Percentiles rank a stretch among this genome's conserved stretches.
These are phyloP conservation scores for Anas platyrhynchos DNA, from an alignment of 2,113 vertebrate species.

Conservation along the genomic window DNA sequence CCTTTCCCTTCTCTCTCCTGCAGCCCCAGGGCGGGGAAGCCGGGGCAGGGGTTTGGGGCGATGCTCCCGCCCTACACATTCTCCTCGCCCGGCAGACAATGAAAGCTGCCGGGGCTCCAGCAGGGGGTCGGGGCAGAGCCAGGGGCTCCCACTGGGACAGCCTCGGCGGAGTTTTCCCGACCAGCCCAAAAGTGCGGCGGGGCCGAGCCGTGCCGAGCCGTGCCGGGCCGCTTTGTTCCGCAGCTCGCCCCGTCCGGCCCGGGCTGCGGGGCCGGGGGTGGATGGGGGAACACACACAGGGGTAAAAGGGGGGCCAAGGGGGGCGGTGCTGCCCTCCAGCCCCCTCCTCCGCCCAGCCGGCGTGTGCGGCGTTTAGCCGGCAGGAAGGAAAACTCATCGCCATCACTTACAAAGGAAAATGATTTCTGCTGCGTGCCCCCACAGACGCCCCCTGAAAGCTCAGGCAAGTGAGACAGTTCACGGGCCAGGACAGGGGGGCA, in stretches of 20 bases:
- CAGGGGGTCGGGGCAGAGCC: neutral
- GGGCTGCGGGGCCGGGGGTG: neutral
- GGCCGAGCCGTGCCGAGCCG: neutral
- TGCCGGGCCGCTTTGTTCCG: constrained; percentile 20
- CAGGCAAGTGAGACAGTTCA: neutral
- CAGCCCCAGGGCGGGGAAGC: neutral
- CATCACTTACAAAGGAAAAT: constrained; percentile 43
- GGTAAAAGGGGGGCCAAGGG: too few species aligned
- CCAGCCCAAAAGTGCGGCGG: neutral
- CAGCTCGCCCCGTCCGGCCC: neutral
- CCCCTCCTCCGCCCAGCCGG: neutral
- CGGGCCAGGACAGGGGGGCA: neutral
- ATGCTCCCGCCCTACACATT: neutral
- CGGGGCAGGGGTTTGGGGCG: neutral
- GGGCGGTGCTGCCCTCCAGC: neutral
- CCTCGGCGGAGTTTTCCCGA: neutral
- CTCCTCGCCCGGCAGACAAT: constrained; percentile 24
- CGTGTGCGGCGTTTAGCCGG: neutral
- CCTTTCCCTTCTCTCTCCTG: neutral
- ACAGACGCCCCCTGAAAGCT: neutral
- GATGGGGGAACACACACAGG: too few species aligned
- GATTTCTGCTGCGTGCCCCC: neutral
- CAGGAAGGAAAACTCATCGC: neutral
- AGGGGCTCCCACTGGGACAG: neutral
- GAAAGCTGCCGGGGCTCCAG: neutral